Conservation (phyloP, 2,888 invertebrate genomes). For the Frankliniella intonsa region DNA sequence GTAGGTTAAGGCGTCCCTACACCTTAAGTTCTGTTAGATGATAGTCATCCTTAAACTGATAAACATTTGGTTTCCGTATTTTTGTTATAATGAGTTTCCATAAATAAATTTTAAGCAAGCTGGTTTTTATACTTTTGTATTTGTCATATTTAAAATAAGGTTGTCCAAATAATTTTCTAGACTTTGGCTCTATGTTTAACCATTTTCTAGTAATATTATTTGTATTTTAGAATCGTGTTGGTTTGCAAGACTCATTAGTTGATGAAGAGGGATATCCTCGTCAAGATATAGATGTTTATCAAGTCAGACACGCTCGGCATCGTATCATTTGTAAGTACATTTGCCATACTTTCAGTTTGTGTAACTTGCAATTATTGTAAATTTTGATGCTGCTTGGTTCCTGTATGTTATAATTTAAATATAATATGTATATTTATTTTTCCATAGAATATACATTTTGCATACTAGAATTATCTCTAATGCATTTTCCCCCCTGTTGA, state of each 20-base stretch:
- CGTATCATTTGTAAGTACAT: constrained; percentile 73
- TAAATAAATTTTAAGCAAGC: neutral
- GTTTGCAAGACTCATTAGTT: constrained; percentile 78
- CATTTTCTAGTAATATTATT: neutral
- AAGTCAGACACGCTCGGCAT: constrained; percentile 83
- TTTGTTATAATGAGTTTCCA: neutral
- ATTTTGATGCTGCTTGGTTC: neutral
- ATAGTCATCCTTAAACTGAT: neutral
- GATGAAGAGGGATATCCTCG: constrained; percentile 85
- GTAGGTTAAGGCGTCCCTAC: neutral
- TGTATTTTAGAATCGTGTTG: constrained; percentile 63
- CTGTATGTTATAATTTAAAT: neutral
- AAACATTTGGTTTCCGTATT: neutral
- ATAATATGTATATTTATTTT: neutral
- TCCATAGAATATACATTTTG: constrained; percentile 19
- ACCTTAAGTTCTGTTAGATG: neutral
- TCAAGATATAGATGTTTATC: constrained; percentile 83
- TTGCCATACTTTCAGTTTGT: neutral
- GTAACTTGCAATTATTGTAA: neutral
- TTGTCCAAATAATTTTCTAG: constrained; percentile 27
- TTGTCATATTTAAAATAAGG: neutral
- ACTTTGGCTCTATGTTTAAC: neutral
- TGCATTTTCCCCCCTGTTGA: constrained; percentile 33
- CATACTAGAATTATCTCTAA: constrained; percentile 26
- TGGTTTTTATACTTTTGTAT: neutral